Percentiles rank a stretch among this genome's conserved stretches.
phyloP scores from a whole-genome alignment of 2,888 invertebrate genomes.

The Lypha dubia region DNA sequence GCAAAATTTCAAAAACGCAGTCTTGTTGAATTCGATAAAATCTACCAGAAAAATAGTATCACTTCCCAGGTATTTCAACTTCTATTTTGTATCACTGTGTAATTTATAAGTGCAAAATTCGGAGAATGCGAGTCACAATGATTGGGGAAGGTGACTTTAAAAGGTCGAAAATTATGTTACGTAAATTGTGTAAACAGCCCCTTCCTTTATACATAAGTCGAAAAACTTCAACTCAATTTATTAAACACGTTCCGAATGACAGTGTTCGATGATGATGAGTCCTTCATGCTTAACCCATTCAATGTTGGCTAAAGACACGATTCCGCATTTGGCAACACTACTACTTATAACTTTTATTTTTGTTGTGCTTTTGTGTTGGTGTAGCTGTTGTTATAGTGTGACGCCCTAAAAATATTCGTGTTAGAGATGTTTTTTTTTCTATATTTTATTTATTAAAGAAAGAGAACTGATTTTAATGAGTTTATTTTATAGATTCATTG shows the following conservation, averaged over 20 bases:
- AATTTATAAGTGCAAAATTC: too few relatives aligned
- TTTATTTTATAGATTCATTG: constrained; percentile 64
- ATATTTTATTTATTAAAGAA: constrained; percentile 46
- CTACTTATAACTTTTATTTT: constrained; percentile 36
- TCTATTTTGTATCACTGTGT: too few relatives aligned
- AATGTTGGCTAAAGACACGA: not conserved
- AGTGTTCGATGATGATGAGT: not conserved
- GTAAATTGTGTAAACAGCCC: too few relatives aligned
- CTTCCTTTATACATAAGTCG: too few relatives aligned
- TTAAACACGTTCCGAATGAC: not conserved
- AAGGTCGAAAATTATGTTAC: too few relatives aligned
- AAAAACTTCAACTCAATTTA: too few relatives aligned
- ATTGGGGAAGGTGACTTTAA: too few relatives aligned
- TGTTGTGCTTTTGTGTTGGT: constrained; percentile 25
- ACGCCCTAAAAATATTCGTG: constrained; percentile 69
- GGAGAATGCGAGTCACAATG: too few relatives aligned
- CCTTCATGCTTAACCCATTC: not conserved
- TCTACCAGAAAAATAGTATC: too few relatives aligned
- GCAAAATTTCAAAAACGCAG: too few relatives aligned
- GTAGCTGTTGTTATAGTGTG: constrained; percentile 57
- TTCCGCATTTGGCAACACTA: constrained; percentile 54
- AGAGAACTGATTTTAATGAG: constrained; percentile 54
- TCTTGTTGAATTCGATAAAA: too few relatives aligned
- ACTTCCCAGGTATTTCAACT: too few relatives aligned
- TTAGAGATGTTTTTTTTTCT: constrained; percentile 9